Evolutionary conservation across 2,797 vertebrate species (phyloP).

Genomic region (Pipistrellus pygmaeus): DNA sequence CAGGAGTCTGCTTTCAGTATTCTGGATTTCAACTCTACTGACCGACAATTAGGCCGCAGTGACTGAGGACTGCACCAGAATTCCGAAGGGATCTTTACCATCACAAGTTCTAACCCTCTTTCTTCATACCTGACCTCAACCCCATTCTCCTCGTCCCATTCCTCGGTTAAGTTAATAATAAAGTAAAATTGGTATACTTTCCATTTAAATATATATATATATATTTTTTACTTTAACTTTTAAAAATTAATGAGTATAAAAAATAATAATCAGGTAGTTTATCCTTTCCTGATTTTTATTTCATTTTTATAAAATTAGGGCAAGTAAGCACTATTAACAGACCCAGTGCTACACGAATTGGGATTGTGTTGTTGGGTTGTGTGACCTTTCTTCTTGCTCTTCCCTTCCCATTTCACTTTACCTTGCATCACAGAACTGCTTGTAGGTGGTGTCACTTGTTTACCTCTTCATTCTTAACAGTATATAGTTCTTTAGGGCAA

Average conservation of each 20-base stretch:
- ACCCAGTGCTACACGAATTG: slow-evolving; percentile 65
- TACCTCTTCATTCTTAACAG: slow-evolving; percentile 76
- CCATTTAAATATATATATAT: slow-evolving; percentile 84
- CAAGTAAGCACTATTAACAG: slow-evolving; percentile 64
- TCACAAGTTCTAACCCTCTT: slow-evolving; percentile 69
- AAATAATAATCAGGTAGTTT: slow-evolving; percentile 74
- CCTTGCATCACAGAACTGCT: slow-evolving; percentile 11
- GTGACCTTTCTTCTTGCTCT: slow-evolving; percentile 28
- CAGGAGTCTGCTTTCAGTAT: slow-evolving; percentile 84
- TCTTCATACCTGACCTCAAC: slow-evolving; percentile 66
- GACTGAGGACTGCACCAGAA: slow-evolving; percentile 79
- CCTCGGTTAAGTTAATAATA: slow-evolving; percentile 89
- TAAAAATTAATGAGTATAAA: slow-evolving; percentile 81
- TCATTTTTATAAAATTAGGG: slow-evolving; percentile 66
- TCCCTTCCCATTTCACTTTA: slow-evolving; percentile 59
- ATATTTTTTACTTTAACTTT: slow-evolving; percentile 87
- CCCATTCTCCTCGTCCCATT: slow-evolving; percentile 63
- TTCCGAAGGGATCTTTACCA: slow-evolving; percentile 84
- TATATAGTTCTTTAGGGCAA: slow-evolving; percentile 67
- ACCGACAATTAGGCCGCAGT: slow-evolving; percentile 81
- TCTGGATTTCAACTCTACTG: slow-evolving; percentile 83
- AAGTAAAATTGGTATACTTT: slow-evolving; percentile 87
- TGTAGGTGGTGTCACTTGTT: slow-evolving; percentile 77
- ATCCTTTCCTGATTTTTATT: slow-evolving; percentile 72
- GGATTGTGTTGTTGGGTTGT: slow-evolving; percentile 70